These are phyloP conservation scores for Pseudopleuronectes americanus DNA, from an alignment of 2,797 vertebrate species.

Conservation along the genomic window DNA sequence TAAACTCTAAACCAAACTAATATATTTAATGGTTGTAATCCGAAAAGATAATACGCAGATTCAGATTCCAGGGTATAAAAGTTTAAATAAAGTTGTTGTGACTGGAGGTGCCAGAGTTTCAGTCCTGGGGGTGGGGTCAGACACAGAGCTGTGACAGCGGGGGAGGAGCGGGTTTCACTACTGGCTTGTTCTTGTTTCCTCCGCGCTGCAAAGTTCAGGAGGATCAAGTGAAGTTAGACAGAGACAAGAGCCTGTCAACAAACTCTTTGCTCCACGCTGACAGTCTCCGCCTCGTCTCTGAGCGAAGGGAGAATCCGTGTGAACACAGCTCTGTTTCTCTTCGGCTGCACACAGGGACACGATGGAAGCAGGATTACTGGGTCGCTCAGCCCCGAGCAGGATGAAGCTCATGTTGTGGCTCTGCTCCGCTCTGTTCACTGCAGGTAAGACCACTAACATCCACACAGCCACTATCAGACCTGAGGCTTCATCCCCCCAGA, in stretches of 20 bases:
- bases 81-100: neutral
- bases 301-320: too few species aligned
- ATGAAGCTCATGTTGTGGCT: conserved; percentile 43
- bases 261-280: too few species aligned
- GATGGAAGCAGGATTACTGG: conserved; percentile 53
- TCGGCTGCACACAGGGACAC: neutral
- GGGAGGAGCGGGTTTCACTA: neutral
- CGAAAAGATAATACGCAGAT: too few species aligned
- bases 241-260: neutral
- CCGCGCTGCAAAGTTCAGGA: conserved; percentile 12
- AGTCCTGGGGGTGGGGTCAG: neutral
- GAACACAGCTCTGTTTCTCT: too few species aligned
- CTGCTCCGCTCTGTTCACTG: conserved; percentile 41
- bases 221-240: neutral
- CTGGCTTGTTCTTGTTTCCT: conserved; percentile 12
- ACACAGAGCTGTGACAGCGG: conserved; percentile 5
- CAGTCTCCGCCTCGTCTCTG: too few species aligned
- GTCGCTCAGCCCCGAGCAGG: conserved; percentile 2
- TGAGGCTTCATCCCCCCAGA: neutral
- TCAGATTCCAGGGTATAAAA: too few species aligned
- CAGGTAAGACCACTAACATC: conserved; percentile 70
- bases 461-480: neutral
- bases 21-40: too few species aligned
- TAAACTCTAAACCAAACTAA: too few species aligned
- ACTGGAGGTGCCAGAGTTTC: neutral